These are phyloP conservation scores for Cephus nigrinus DNA, from an alignment of 2,888 invertebrate genomes.

Conservation along the genomic window DNA sequence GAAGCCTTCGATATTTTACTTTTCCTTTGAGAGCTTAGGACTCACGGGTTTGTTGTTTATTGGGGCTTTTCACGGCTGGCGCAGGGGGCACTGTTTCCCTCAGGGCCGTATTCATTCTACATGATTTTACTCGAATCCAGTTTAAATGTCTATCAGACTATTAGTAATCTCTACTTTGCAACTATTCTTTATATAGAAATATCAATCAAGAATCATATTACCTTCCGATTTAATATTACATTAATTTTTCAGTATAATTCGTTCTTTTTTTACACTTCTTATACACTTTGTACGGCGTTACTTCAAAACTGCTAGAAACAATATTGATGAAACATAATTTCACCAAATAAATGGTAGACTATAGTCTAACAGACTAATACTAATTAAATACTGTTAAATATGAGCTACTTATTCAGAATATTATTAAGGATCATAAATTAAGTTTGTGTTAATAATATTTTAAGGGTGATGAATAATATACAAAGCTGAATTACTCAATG, in stretches of 20 bases:
- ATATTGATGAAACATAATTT: not conserved
- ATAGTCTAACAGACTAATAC: not conserved
- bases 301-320: not conserved
- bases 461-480: not conserved
- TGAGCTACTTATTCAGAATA: not conserved
- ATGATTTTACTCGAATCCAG: not conserved
- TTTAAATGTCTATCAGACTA: not conserved
- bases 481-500: not conserved
- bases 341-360: not conserved
- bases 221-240: not conserved
- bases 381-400: not conserved
- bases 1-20: constrained; percentile 27
- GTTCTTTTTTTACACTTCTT: not conserved
- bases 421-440: not conserved
- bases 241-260: not conserved
- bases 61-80: constrained; percentile 36
- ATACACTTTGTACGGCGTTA: not conserved
- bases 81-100: constrained; percentile 19
- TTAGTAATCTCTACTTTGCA: not conserved
- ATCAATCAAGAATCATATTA: not conserved
- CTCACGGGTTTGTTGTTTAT: constrained; percentile 42
- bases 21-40: constrained; percentile 20
- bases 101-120: constrained; percentile 19
- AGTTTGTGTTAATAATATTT: not conserved
- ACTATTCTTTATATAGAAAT: not conserved